A percentile compares a stretch with the other conserved stretches of the same genome.
phyloP scores from a whole-genome alignment of 2,797 vertebrate genomes.

The Coluber constrictor region DNA sequence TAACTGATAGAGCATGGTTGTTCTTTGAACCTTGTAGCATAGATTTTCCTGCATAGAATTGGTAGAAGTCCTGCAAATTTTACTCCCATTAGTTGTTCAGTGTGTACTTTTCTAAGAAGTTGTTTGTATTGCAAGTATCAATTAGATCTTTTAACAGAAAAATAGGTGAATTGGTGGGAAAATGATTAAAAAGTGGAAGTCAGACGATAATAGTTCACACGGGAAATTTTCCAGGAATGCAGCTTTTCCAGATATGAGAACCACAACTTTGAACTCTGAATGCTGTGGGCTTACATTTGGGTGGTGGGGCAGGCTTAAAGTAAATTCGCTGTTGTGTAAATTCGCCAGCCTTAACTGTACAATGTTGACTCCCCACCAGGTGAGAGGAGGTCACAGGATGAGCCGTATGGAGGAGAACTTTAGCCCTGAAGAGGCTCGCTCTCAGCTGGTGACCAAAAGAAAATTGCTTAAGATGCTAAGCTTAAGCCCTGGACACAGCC shows the following conservation, averaged over 20 bases:
- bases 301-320: background rate
- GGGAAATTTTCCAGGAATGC: background rate
- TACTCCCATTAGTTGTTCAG: background rate
- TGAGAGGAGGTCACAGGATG: slow-evolving; percentile 4
- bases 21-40: too few species aligned
- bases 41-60: background rate
- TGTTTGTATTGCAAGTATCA: background rate
- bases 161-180: background rate
- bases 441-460: slow-evolving; percentile 29
- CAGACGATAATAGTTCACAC: background rate
- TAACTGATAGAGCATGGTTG: background rate
- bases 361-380: slow-evolving; percentile 4
- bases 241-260: background rate
- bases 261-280: background rate
- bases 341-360: background rate
- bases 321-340: background rate
- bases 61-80: background rate
- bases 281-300: background rate
- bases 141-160: background rate
- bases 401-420: slow-evolving; percentile 32
- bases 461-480: slow-evolving; percentile 33
- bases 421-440: slow-evolving; percentile 1
- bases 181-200: background rate
- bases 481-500: slow-evolving; percentile 28
- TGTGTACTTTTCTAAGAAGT: background rate